Evolutionary conservation across 2,888 invertebrate genomes (phyloP), one percentile per base, ranked within the genome.

Genomic region (Caenorhabditis parvicauda): DNA sequence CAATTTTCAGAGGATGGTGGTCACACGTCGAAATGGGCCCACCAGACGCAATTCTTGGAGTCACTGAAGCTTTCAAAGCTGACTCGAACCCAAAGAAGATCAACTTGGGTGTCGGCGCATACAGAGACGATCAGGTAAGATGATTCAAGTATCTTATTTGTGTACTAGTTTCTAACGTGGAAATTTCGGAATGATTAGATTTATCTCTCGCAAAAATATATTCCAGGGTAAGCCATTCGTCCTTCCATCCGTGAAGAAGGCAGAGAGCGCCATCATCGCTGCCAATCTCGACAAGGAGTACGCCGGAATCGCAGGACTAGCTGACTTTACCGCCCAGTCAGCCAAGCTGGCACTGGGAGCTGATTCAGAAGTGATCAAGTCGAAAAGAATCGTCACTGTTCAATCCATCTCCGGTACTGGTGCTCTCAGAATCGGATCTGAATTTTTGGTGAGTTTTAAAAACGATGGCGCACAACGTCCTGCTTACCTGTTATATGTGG

Each of bases 321-420:
- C 89, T 1, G 88, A 89, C 2, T 99, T 91, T 84, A 90, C 89
- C 73, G 87, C 88, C 70, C 87, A 87, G n/a, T 88, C 90, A 12
- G 90, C 91, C 54, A 84, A 86, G 53, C 88, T 98, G 86, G 84
- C 96, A 19, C 86, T 98, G 25, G 95, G 95, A 1, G 85, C 86
- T 29, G 88, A 90, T 73, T 89, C 87, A 63, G 84, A 86, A 6
- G 87, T 89, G n/a, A 60, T 79, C 46, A 72, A 70, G 45, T 72
- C 69, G 46, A 77, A 76, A 57, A 66, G 79, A 29, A 75, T 73
- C 50, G 72, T 75, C 7, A 88, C 88, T 22, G 86, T 94, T 12
- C 98, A 99, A 84, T 87, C 89, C 1, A 84, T 96, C 9, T 95
- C 95, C 42, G 98, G 96, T 3, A 99, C 98, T 14, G 98, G 98